These are phyloP conservation scores for Chloroclystis v-ata DNA, from an alignment of 2,888 invertebrate genomes.

Conservation along the genomic window DNA sequence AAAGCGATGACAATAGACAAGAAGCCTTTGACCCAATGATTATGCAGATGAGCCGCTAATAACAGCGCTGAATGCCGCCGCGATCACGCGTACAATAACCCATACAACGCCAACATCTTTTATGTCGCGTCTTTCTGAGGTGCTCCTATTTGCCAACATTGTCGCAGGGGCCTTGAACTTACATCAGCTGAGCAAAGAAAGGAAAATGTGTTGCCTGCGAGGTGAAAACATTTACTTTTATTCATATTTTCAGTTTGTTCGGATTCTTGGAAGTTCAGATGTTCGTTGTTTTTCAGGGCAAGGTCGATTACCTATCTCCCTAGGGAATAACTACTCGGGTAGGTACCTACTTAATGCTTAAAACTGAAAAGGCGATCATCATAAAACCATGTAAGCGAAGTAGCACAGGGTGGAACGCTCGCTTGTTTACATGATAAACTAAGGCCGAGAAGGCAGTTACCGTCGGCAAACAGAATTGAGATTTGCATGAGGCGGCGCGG, in stretches of 20 bases:
- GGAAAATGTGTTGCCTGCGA: conserved; percentile 35
- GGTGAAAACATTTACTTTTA: conserved; percentile 31
- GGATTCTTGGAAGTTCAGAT: not conserved
- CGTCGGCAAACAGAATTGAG: conserved; percentile 74
- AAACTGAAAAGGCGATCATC: not conserved
- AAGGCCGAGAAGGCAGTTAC: conserved; percentile 58
- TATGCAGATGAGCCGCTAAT: conserved; percentile 14
- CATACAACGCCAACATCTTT: conserved; percentile 28
- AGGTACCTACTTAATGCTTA: not conserved
- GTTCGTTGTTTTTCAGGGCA: not conserved
- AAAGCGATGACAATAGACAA: not conserved
- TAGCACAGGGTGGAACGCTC: conserved; percentile 30
- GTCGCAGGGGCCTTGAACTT: conserved; percentile 67
- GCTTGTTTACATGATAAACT: conserved; percentile 57
- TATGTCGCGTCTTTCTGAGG: conserved; percentile 36
- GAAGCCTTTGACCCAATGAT: conserved; percentile 8
- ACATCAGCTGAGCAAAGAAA: conserved; percentile 56
- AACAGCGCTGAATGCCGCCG: conserved; percentile 19
- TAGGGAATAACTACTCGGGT: not conserved
- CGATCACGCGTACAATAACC: conserved; percentile 21
- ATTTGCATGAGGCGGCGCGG: conserved; percentile 68
- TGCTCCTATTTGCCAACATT: conserved; percentile 38
- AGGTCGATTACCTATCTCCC: not conserved
- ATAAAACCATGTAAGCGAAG: conserved; percentile 4
- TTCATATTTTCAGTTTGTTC: conserved; percentile 8